phyloP scores from a whole-genome alignment of 2,113 vertebrate genomes.

The Baryphthengus martii region DNA sequence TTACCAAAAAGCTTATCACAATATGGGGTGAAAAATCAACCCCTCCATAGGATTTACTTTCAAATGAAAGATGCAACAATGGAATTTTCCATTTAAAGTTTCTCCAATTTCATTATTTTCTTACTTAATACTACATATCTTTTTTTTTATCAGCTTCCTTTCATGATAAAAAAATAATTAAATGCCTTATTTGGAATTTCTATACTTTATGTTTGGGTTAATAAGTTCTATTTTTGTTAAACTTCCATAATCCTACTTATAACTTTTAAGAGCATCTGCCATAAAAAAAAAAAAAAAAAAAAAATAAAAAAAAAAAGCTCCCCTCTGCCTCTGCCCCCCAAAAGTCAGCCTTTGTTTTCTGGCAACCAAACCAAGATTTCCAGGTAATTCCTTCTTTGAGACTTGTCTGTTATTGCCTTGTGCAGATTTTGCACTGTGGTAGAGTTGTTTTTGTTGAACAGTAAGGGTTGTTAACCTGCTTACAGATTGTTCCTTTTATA shows the following conservation, averaged over 20 bases:
- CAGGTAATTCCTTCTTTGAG: not conserved
- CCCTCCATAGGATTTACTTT: not conserved
- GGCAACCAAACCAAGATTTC: not conserved
- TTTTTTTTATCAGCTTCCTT: not conserved
- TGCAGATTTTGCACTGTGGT: not conserved
- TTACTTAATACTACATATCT: not conserved
- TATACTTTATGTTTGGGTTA: not conserved
- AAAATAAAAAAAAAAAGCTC: not conserved
- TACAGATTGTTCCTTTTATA: not conserved
- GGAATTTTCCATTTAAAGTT: not conserved
- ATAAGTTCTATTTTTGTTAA: not conserved
- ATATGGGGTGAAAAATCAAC: not conserved
- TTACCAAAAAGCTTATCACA: conserved; percentile 33
- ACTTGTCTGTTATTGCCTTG: not conserved
- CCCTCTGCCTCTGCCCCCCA: too few species aligned
- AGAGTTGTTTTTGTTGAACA: not conserved
- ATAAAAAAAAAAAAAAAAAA: not conserved
- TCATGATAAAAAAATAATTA: conserved; percentile 8
- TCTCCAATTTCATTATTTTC: not conserved
- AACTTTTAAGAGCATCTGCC: not conserved
- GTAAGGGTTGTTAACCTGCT: not conserved
- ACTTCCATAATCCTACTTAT: not conserved
- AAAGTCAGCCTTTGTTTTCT: not conserved
- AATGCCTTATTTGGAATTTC: not conserved
- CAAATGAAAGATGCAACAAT: not conserved